Conservation (phyloP, 2,888 invertebrate genomes). For the Drosophila yooni region DNA sequence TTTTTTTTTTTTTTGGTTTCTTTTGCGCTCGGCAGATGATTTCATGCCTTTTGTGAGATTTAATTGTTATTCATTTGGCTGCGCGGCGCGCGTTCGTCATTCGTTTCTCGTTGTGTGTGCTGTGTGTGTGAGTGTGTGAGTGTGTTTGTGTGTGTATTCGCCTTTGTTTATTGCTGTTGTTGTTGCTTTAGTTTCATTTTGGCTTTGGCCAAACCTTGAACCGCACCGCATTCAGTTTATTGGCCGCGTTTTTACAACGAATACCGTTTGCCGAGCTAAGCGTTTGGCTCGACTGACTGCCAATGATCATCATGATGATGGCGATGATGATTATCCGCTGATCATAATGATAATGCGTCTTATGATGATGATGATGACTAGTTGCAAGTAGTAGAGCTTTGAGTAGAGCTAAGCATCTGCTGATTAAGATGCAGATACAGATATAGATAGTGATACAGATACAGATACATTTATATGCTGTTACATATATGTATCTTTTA, state of each 20-base stretch:
- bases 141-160: neutral
- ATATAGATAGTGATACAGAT: neutral
- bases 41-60: constrained; percentile 79
- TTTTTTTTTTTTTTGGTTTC: constrained; percentile 27
- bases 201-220: constrained; percentile 83
- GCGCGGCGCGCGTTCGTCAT: constrained; percentile 54
- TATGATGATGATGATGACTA: constrained; percentile 28
- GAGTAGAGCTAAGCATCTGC: constrained; percentile 13
- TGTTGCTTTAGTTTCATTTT: constrained; percentile 80
- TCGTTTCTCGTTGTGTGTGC: constrained; percentile 43
- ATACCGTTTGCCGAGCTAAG: constrained; percentile 75
- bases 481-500: neutral
- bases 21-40: constrained; percentile 71
- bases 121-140: constrained; percentile 3
- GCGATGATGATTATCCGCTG: constrained; percentile 38
- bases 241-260: constrained; percentile 83
- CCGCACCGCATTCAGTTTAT: constrained; percentile 82
- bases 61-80: constrained; percentile 77
- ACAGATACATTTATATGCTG: constrained; percentile 11
- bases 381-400: constrained; percentile 22
- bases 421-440: neutral
- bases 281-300: constrained; percentile 55
- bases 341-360: constrained; percentile 23
- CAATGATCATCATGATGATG: constrained; percentile 36
- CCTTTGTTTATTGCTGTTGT: constrained; percentile 34